Conservation (phyloP, 2,113 vertebrate species). For the Calonectris borealis region DNA sequence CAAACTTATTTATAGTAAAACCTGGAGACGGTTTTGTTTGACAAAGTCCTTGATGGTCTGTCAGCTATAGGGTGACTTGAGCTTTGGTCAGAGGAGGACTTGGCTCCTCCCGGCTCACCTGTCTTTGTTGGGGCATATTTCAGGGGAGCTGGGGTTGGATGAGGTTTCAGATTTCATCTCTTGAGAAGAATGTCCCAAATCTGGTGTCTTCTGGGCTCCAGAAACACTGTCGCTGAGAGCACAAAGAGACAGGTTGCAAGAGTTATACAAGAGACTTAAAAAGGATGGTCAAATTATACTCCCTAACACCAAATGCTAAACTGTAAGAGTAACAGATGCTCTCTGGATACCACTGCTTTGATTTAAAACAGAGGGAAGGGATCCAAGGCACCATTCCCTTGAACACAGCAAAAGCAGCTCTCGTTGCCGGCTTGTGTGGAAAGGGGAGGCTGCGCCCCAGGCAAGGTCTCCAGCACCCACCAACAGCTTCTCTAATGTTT, state of each 20-base stretch:
- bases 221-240: constrained; percentile 78
- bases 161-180: constrained; percentile 88
- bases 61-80: neutral
- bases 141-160: constrained; percentile 93
- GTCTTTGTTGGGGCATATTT: constrained; percentile 89
- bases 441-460: neutral
- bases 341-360: accelerated
- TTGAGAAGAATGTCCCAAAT: constrained; percentile 82
- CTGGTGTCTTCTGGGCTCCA: constrained; percentile 83
- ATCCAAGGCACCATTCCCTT: neutral
- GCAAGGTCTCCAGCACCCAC: neutral
- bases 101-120: constrained; percentile 74
- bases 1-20: neutral
- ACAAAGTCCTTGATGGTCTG: neutral
- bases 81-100: neutral
- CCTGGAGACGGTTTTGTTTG: neutral
- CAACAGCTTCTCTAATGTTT: neutral
- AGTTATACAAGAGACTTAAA: neutral
- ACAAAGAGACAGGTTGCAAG: neutral
- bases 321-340: neutral
- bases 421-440: accelerated
- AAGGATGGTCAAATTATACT: neutral
- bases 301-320: neutral
- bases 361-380: neutral
- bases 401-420: neutral